Base-by-base conservation (phyloP, 2,888 invertebrate genomes). In the Trachelus iudaicus region DNA sequence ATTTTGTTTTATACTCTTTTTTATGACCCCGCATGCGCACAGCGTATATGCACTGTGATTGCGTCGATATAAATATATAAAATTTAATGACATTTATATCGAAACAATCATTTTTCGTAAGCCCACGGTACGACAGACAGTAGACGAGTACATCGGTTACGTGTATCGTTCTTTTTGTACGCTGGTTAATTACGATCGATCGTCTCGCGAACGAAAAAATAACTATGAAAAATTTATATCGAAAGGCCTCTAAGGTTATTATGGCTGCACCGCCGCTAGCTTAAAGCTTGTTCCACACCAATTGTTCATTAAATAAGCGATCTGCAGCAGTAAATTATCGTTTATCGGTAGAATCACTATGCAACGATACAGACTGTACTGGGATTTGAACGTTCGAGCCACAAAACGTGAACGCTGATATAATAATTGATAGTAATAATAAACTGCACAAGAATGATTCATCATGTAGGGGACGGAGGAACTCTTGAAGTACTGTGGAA, bases 81-180 rank as follows among this genome's bases (percentile, higher is more conserved):
- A 79, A 83, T 81, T 68, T 83, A 83, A 81, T 77, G 76, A 76
- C 13, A 79, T 79, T 79, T 81, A 79, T 76, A 80, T 83, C 80
- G 77, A 80, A 85, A 84, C 81, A 80, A 81, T 56, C 56, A 56
- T 23, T 56, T 56, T 56, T 56, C 23, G 56, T 15, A 9, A 23
- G 9, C 2, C 9, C 15, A 2, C 6, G 6, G 23, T 56, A 56
- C 23, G 56, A 9, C 56, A 23, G 56, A 23, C 9, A 9, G 23
- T 23, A 56, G 6, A 56, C 9, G 23, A 56, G 6, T 23, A 56
- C 0, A 23, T 56, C 23, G 23, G 9, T 15, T 56, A 23, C 23
- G 9, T 23, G 56, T 23, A 23, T 56, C 23, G 9, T 12, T 15
- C 6, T 40, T 56, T 56, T 56, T 56, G 56, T 56, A 56, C 56